Percentiles rank a stretch among this genome's conserved stretches.
These are phyloP conservation scores for Acrocyrtus sp. DNA, from an alignment of 2,888 invertebrate genomes.

Conservation along the genomic window DNA sequence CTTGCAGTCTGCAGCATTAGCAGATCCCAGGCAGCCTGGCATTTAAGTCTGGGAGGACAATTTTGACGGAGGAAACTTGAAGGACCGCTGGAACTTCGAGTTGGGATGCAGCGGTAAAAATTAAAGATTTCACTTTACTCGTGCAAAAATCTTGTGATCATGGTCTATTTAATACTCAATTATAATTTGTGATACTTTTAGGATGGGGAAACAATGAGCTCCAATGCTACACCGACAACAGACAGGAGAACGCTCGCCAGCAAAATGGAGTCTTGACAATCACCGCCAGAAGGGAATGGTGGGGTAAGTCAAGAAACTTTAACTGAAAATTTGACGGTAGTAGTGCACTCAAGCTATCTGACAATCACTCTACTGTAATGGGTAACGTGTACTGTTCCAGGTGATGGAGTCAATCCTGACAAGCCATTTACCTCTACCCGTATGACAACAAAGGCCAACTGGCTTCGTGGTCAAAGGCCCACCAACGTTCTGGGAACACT, in stretches of 20 bases:
- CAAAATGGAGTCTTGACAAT: slow-evolving; percentile 55
- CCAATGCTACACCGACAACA: slow-evolving; percentile 60
- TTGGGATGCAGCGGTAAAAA: slow-evolving; percentile 50
- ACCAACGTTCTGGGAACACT: slow-evolving; percentile 49
- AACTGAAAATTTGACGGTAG: not conserved
- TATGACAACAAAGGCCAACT: slow-evolving; percentile 54
- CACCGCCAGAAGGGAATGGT: slow-evolving; percentile 49
- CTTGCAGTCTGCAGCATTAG: slow-evolving; percentile 27
- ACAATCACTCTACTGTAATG: not conserved
- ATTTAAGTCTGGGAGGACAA: slow-evolving; percentile 55
- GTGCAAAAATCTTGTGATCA: not conserved
- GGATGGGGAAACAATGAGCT: slow-evolving; percentile 60
- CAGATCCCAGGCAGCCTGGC: slow-evolving; percentile 46
- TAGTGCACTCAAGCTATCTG: not conserved
- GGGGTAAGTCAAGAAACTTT: slow-evolving; percentile 38
- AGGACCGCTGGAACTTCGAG: slow-evolving; percentile 59
- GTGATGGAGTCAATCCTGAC: slow-evolving; percentile 45
- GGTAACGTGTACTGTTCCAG: too few relatives aligned
- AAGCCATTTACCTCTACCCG: slow-evolving; percentile 59
- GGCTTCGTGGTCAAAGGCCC: slow-evolving; percentile 53
- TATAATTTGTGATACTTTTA: slow-evolving; percentile 6
- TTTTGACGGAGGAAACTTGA: slow-evolving; percentile 58
- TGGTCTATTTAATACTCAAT: not conserved
- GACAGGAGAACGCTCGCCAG: slow-evolving; percentile 53
- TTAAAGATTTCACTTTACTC: too few relatives aligned